A percentile compares a stretch with the other conserved stretches of the same genome.
These are phyloP conservation scores for Miltochrista miniata DNA, from an alignment of 2,888 invertebrate species.

Conservation along the genomic window DNA sequence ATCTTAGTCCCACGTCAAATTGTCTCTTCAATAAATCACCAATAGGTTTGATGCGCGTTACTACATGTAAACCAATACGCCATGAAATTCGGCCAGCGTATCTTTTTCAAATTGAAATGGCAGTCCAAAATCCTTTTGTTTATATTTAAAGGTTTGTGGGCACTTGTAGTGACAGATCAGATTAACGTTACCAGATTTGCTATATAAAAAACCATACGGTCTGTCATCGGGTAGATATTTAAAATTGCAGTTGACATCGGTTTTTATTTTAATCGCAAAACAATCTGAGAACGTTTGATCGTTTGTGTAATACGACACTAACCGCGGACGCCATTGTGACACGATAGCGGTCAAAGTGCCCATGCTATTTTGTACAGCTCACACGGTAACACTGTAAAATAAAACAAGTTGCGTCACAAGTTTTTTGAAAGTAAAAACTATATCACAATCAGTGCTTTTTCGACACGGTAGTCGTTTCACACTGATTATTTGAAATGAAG, in stretches of 20 bases:
- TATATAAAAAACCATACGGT: conserved; percentile 32
- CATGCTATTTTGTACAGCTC: conserved; percentile 40
- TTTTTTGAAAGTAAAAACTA: conserved; percentile 37
- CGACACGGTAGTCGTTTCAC: conserved; percentile 74
- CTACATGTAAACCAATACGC: conserved; percentile 70
- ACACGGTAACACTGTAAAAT: conserved; percentile 2
- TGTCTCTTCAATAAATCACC: conserved; percentile 62
- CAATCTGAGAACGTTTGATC: conserved; percentile 64
- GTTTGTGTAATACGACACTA: conserved; percentile 76
- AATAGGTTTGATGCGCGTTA: conserved; percentile 59
- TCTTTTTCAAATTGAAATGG: conserved; percentile 42
- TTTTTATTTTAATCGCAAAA: conserved; percentile 74
- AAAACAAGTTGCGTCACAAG: conserved; percentile 12
- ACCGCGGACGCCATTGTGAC: conserved; percentile 58
- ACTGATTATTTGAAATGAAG: conserved; percentile 67
- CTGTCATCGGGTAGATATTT: conserved; percentile 71
- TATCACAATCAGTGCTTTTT: conserved; percentile 58
- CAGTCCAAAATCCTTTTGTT: conserved; percentile 24
- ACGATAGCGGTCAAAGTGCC: conserved; percentile 56
- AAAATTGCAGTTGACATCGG: conserved; percentile 71
- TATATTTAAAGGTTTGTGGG: conserved; percentile 46
- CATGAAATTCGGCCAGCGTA: conserved; percentile 44
- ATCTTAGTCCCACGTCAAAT: conserved; percentile 62
- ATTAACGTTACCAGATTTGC: conserved; percentile 23
- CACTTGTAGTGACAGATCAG: conserved; percentile 38